Evolutionary conservation across 2,888 invertebrate genomes (phyloP), one percentile per base, ranked within the genome.

Genomic region (Thumatha senex): DNA sequence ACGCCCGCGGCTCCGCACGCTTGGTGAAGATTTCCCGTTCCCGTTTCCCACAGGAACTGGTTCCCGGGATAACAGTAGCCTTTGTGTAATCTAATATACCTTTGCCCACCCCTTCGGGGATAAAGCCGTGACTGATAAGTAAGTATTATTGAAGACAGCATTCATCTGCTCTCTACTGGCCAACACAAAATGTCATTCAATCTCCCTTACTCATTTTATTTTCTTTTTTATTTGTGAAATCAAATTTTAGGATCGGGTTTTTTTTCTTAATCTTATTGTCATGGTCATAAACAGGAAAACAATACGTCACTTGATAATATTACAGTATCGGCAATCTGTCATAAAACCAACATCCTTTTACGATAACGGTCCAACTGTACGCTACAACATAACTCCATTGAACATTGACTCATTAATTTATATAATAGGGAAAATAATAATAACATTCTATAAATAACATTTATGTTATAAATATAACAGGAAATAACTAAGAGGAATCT

Each of bases 251-350:
- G 3, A 8, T 10, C 9, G 31, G 31, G 31, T 7, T 5, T 31
- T 2, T 24, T 4, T 31, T 15, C 24, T 9, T 24, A 48, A 39
- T 48, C 29, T 34, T 14, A 10, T 36, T 24, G 18, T 24, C 54
- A 64, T 65, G 61, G 69, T 42, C 51, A 51, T 50, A 54, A 60
- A 63, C 70, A 67, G 70, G 65, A 71, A 71, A 70, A 56, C 47
- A 18, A 34, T 24, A 31, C n/a, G 45, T 54, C 48, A 56, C 49
- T 40, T 56, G 53, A 48, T 40, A 30, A 45, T 34, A 50, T 54
- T 51, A 12, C 40, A 39, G 39, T 55, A 51, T 41, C 43, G 34
- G 42, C 39, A 47, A 59, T 50, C 51, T 56, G 43, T 43, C 34
- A 47, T 51, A 61, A 50, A 45, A 40, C 40, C 14, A 14, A 9